Evolutionary conservation across 2,888 invertebrate genomes (phyloP).

Genomic region (Dascillus cervinus): DNA sequence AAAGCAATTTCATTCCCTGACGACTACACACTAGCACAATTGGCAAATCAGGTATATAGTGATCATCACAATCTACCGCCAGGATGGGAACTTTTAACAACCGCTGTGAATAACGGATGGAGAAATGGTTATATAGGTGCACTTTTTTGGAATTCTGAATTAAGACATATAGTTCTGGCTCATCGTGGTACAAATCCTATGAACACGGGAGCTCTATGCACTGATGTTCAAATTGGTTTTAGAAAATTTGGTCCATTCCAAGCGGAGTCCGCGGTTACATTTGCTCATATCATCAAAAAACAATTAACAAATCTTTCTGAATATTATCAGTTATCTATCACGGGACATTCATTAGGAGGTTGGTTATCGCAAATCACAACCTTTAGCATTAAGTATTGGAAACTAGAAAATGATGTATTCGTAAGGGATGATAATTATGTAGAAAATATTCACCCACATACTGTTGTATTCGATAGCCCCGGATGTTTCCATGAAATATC

Average conservation of each 20-base stretch:
- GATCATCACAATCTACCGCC: neutral
- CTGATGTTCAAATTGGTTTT: conserved; percentile 6
- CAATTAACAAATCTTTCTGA: neutral
- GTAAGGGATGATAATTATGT: conserved; percentile 8
- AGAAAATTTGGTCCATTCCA: conserved; percentile 5
- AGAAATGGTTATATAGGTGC: conserved; percentile 11
- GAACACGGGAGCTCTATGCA: conserved; percentile 6
- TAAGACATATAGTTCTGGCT: conserved; percentile 10
- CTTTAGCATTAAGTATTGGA: conserved; percentile 11
- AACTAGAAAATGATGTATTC: conserved; percentile 3
- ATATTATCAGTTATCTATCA: conserved; percentile 8
- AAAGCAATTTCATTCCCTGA: conserved; percentile 11
- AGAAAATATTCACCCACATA: conserved; percentile 10
- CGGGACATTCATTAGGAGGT: conserved; percentile 13
- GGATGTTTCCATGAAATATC: conserved; percentile 8
- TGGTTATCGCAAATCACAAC: conserved; percentile 12
- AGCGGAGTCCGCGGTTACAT: conserved; percentile 11
- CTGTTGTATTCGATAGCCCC: conserved; percentile 14
- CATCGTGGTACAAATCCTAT: conserved; percentile 9
- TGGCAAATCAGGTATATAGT: conserved; percentile 6
- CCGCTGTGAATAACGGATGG: conserved; percentile 5
- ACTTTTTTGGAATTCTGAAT: conserved; percentile 10
- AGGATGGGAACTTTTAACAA: conserved; percentile 11
- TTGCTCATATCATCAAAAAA: conserved; percentile 6
- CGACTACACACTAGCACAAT: conserved; percentile 8